phyloP scores from a whole-genome alignment of 2,797 vertebrate species.

The Alfaro cultratus region DNA sequence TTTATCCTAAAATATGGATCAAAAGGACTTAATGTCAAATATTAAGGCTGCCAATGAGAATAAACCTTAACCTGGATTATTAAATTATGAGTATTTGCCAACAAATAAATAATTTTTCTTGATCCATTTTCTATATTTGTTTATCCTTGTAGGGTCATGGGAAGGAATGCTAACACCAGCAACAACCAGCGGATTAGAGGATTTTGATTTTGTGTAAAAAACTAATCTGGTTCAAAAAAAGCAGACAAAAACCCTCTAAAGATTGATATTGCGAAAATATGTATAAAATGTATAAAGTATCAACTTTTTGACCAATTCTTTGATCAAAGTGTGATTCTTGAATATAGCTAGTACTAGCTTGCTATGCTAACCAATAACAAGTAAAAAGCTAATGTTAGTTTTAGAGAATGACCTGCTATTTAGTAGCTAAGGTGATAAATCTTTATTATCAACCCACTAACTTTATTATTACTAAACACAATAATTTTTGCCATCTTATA shows the following conservation, averaged over 20 bases:
- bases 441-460: background rate
- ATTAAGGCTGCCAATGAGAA: background rate
- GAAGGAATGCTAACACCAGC: background rate
- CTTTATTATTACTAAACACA: background rate
- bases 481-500: background rate
- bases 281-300: background rate
- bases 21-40: background rate
- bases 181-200: background rate
- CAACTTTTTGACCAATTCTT: background rate
- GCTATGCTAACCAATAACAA: background rate
- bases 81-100: background rate
- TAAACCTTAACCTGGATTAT: background rate
- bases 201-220: background rate
- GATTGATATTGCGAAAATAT: background rate
- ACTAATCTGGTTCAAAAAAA: background rate
- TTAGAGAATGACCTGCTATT: background rate
- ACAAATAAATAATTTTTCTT: background rate
- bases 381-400: background rate
- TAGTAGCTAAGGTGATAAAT: background rate
- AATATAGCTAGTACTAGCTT: background rate
- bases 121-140: background rate
- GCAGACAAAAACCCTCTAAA: background rate
- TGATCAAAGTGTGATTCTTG: background rate
- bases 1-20: background rate
- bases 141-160: background rate